A percentile compares a stretch with the other conserved stretches of the same genome.
Evolutionary conservation across 2,113 vertebrate genomes (phyloP).

Genomic region (Catharus minimus): DNA sequence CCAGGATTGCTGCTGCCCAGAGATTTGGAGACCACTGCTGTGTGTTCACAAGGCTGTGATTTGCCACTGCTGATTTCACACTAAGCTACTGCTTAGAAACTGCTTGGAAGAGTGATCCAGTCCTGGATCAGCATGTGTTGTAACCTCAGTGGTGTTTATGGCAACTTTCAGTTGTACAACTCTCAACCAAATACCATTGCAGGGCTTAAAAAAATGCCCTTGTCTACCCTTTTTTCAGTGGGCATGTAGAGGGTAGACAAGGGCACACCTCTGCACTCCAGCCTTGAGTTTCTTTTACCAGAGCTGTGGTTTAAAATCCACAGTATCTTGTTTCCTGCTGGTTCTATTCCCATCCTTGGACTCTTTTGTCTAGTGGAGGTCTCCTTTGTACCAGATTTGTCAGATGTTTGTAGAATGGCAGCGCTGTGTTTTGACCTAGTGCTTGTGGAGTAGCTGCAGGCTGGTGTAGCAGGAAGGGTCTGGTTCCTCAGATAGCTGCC

Average conservation of each 20-base stretch:
- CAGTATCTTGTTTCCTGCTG: background rate
- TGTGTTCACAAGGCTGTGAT: background rate
- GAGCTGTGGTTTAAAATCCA: background rate
- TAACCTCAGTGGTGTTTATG: background rate
- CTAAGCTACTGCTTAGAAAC: background rate
- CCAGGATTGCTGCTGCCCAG: background rate
- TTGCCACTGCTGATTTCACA: background rate
- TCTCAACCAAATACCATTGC: background rate
- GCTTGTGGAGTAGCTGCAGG: background rate
- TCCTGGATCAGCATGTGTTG: background rate
- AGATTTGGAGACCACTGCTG: background rate
- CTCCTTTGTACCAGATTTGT: background rate
- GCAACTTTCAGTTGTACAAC: background rate
- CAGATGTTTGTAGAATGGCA: slow-evolving; percentile 7
- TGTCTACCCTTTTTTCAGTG: background rate
- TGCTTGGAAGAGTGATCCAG: background rate
- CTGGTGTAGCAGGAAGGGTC: slow-evolving; percentile 64
- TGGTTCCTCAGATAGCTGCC: slow-evolving; percentile 66
- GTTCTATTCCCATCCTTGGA: background rate
- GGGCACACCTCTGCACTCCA: background rate
- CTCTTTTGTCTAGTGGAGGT: background rate
- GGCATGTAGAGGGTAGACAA: too few relatives aligned
- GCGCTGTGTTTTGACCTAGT: background rate
- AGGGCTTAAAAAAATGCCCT: background rate
- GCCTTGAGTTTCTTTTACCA: background rate